These are phyloP conservation scores for Otolemur garnettii DNA, from an alignment of 2,113 vertebrate species.

Conservation along the genomic window DNA sequence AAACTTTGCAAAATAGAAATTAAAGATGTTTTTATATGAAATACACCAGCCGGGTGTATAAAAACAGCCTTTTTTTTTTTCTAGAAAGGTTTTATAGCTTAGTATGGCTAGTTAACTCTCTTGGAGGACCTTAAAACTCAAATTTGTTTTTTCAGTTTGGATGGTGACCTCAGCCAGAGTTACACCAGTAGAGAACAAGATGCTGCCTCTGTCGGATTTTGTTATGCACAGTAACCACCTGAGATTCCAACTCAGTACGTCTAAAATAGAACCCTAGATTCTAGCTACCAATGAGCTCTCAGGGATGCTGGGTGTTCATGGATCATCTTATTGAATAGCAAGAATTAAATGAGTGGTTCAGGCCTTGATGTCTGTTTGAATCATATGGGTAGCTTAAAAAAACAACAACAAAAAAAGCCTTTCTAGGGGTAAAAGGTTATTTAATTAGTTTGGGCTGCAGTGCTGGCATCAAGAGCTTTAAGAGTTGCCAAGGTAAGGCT, in stretches of 20 bases:
- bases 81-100: neutral
- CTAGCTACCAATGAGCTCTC: neutral
- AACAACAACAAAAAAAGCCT: neutral
- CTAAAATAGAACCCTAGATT: neutral
- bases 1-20: conserved; percentile 29
- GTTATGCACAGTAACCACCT: neutral
- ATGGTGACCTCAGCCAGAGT: neutral
- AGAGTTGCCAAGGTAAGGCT: neutral
- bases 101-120: neutral
- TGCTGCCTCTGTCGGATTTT: neutral
- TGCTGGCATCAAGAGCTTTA: neutral
- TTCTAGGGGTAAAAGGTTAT: neutral
- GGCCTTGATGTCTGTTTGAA: neutral
- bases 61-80: neutral
- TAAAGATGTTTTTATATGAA: neutral
- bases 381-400: neutral
- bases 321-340: neutral
- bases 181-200: neutral
- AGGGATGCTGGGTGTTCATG: neutral
- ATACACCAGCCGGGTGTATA: neutral
- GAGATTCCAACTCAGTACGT: neutral
- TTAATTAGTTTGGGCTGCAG: neutral
- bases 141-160: neutral
- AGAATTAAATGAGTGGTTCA: neutral
- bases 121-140: neutral